Conservation (phyloP, 2,888 invertebrate species). For the Phorcus lineatus region DNA sequence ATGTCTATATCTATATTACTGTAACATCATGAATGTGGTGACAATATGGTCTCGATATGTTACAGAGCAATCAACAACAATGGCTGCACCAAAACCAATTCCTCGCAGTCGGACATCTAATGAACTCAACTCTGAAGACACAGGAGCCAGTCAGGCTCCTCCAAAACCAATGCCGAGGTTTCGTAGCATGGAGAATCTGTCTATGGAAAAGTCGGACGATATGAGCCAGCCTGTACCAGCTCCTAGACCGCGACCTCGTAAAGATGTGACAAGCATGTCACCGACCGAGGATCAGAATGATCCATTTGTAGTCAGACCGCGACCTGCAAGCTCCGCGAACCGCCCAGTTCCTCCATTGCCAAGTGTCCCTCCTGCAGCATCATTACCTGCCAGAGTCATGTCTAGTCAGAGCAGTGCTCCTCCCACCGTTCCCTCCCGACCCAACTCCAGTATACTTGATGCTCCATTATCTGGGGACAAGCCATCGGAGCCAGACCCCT, state of each 20-base stretch:
- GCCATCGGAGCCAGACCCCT: conserved; percentile 19
- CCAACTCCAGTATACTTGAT: not conserved
- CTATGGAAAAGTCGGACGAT: not conserved
- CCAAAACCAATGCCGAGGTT: conserved; percentile 42
- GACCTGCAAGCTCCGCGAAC: not conserved
- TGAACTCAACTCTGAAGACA: conserved; percentile 36
- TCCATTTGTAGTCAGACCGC: not conserved
- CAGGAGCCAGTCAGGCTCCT: not conserved
- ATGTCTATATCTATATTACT: no score
- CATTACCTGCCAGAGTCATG: not conserved
- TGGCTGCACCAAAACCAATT: conserved; percentile 47
- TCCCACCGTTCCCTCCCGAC: no score
- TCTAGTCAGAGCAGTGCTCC: not conserved
- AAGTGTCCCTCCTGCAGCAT: conserved; percentile 29
- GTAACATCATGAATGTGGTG: no score
- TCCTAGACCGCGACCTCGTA: conserved; percentile 41
- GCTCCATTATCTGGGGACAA: not conserved
- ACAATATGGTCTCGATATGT: no score
- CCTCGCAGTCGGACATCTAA: conserved; percentile 58
- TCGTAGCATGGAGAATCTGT: conserved; percentile 52
- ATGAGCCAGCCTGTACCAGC: conserved; percentile 14
- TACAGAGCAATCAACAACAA: not conserved
- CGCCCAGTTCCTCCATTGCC: not conserved
- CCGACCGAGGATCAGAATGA: conserved; percentile 12
- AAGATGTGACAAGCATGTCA: conserved; percentile 54